Percentiles rank a stretch among this genome's conserved stretches.
Evolutionary conservation across 2,113 vertebrate genomes (phyloP).

Genomic region (Microcebus ravelobensis): DNA sequence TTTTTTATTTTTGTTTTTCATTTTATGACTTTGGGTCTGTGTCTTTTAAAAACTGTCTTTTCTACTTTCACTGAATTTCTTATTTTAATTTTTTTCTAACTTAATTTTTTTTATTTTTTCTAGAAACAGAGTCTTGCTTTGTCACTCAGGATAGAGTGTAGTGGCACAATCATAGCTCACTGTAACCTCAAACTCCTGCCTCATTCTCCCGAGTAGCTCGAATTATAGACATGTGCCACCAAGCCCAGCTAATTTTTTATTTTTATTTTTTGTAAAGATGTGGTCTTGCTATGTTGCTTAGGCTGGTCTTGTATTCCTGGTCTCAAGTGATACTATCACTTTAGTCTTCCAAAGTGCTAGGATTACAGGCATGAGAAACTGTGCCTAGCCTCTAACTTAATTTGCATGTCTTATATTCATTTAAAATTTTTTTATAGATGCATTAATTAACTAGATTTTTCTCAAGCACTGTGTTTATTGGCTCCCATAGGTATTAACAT

Average conservation of each 20-base stretch:
- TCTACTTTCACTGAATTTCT: background rate
- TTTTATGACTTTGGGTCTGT: background rate
- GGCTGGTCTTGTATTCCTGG: too few species aligned
- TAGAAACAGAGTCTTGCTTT: too few species aligned
- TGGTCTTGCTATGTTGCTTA: too few species aligned
- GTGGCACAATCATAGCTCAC: too few species aligned
- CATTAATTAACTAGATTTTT: background rate
- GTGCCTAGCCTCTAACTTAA: background rate
- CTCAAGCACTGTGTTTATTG: background rate
- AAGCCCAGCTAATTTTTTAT: too few species aligned
- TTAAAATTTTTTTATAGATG: background rate
- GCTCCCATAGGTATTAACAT: background rate
- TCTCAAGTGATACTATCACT: too few species aligned
- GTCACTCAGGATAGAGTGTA: too few species aligned
- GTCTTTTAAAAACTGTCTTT: background rate
- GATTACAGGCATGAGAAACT: background rate
- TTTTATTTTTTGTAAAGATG: too few species aligned
- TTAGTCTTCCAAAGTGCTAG: too few species aligned
- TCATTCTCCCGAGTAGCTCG: too few species aligned
- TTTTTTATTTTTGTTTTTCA: conserved; percentile 1
- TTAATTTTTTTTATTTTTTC: background rate
- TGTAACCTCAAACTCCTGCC: too few species aligned
- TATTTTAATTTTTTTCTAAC: background rate
- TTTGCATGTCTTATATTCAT: background rate
- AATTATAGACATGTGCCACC: too few species aligned